phyloP scores from a whole-genome alignment of 2,888 invertebrate genomes.

The Ormia ochracea region DNA sequence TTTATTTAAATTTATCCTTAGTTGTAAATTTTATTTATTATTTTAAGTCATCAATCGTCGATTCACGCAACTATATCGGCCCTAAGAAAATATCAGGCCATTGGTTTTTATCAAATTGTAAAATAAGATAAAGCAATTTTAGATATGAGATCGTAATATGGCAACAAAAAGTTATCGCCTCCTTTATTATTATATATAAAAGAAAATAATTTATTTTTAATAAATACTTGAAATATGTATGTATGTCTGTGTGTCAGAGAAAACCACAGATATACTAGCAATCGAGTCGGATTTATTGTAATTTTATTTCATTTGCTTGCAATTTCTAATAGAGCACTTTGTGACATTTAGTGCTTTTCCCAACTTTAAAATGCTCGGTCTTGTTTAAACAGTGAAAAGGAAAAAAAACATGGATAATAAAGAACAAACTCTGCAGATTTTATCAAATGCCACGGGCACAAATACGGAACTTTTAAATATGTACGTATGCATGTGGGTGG shows the following conservation, averaged over 20 bases:
- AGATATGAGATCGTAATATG: no score
- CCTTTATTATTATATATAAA: background rate
- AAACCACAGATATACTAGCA: conserved; percentile 12
- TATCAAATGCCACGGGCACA: conserved; percentile 45
- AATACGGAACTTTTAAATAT: conserved; percentile 50
- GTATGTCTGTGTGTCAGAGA: no score
- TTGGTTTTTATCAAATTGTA: no score
- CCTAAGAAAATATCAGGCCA: no score
- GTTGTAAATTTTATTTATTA: no score
- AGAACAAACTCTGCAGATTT: conserved; percentile 45
- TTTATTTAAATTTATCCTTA: no score
- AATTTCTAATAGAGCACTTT: background rate
- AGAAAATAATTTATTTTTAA: background rate
- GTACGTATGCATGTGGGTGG: conserved; percentile 24
- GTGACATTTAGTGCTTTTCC: conserved; percentile 8
- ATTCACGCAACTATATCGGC: no score
- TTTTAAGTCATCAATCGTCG: no score
- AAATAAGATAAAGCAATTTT: no score
- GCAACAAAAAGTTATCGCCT: no score
- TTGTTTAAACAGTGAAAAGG: background rate
- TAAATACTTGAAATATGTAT: background rate
- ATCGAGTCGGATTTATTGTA: background rate
- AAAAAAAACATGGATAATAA: conserved; percentile 23
- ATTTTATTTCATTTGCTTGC: background rate
- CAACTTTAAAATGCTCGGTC: background rate